phyloP scores from a whole-genome alignment of 2,113 vertebrate species.

The Pica pica region DNA sequence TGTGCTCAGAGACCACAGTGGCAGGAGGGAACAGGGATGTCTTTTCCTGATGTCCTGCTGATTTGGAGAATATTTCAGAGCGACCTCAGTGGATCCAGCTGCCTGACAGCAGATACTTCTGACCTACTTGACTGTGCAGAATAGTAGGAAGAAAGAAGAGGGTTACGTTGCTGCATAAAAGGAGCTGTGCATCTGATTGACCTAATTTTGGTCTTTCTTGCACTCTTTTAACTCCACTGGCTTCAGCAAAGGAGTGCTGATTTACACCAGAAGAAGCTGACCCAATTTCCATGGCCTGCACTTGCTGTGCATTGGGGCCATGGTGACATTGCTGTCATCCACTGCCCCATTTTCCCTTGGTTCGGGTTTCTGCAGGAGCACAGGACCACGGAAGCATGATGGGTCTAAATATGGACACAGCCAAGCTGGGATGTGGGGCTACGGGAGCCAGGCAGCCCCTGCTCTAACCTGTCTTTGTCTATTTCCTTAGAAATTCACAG shows the following conservation, averaged over 20 bases:
- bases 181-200: slow-evolving; percentile 38
- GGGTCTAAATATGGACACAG: neutral
- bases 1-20: neutral
- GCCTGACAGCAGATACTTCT: slow-evolving; percentile 28
- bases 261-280: slow-evolving; percentile 29
- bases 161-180: slow-evolving; percentile 20
- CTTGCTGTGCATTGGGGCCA: neutral
- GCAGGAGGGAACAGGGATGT: neutral
- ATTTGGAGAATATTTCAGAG: neutral
- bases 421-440: neutral
- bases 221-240: neutral
- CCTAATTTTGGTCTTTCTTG: slow-evolving; percentile 49
- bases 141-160: neutral
- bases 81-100: neutral
- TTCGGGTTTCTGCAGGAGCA: neutral
- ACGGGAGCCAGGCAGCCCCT: neutral
- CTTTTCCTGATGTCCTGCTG: neutral
- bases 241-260: neutral
- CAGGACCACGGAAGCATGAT: rapidly evolving
- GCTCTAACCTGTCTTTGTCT: neutral
- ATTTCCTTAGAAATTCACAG: neutral
- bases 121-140: slow-evolving; percentile 44
- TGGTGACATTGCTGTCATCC: neutral
- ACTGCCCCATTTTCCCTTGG: neutral
- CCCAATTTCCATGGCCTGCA: neutral